Conservation (phyloP, 2,888 invertebrate genomes). For the Metacarcinus magister region DNA sequence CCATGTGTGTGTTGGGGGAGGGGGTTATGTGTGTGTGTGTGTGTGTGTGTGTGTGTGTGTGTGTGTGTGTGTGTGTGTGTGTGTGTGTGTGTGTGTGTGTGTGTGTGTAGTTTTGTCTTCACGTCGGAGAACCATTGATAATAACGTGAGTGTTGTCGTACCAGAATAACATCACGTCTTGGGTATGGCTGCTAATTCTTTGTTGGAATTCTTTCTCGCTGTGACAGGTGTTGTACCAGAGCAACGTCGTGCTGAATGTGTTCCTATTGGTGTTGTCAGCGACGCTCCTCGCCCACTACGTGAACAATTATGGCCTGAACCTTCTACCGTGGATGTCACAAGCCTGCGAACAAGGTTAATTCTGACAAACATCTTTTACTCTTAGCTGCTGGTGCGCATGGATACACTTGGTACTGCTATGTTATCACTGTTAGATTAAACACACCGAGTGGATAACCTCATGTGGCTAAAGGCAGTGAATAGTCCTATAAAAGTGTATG, state of each 20-base stretch:
- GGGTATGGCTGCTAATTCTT: not conserved
- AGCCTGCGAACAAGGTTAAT: constrained; percentile 46
- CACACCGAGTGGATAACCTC: not conserved
- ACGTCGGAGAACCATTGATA: constrained; percentile 26
- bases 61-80: constrained; percentile 68
- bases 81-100: constrained; percentile 67
- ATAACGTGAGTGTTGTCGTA: not conserved
- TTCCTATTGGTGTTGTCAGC: constrained; percentile 4
- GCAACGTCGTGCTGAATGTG: constrained; percentile 59
- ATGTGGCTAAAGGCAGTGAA: not conserved
- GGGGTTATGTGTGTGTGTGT: constrained; percentile 60
- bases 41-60: constrained; percentile 65
- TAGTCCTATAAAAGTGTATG: too few relatives aligned
- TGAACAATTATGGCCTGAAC: constrained; percentile 10
- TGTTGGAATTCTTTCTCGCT: too few relatives aligned
- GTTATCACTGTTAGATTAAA: not conserved
- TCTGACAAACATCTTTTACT: not conserved
- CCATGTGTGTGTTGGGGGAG: constrained; percentile 64
- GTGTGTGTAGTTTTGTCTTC: not conserved
- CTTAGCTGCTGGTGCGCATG: not conserved
- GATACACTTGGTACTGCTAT: not conserved
- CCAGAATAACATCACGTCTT: not conserved
- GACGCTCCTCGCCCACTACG: constrained; percentile 49
- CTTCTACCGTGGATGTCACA: not conserved
- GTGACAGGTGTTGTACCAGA: constrained; percentile 57